Base-by-base conservation (phyloP, 2,797 vertebrate genomes). In the Ispidina lecontei region DNA sequence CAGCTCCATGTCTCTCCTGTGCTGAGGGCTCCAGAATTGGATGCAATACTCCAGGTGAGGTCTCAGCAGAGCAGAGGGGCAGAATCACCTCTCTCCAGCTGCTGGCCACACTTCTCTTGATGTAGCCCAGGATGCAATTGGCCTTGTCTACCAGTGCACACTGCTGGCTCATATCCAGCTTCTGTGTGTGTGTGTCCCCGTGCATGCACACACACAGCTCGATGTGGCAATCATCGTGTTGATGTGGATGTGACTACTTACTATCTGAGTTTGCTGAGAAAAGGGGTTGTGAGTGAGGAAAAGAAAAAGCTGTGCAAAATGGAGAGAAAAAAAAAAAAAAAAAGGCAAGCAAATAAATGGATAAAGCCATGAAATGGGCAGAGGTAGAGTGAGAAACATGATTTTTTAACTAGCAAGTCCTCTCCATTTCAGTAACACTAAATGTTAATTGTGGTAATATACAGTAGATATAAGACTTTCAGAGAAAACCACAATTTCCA, bases 191-290 rank as follows among this genome's bases (percentile, higher is more conserved):
- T 37, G 12, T 37, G 37, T 39, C 37, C 25, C 10, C 4, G 0
- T 11, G 4, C 9, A 5, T 5, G 41, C 63, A 41, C 1, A 1
- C 2, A 7, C 63, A 17, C 0, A 39, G 0, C 58, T 77, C 46
- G 13, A 0, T 17, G 35, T 3, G 52, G n/a, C n/a, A n/a, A 41
- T 37, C 3, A 0, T 17, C 1, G 0, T 18, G 8, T 7, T 31
- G 49, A 56, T 23, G 43, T 0, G 31, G 70, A 54, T 0, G 0
- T 1, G 2, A 54, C 31, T 69, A 39, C 39, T 55, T 31, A 4
- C 23, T 35, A 23, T 9, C 46, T 18, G 29, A 72, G 67, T 68
- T 43, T 26, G 44, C 7, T 33, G 22, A 67, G 31, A 51, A 58
- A 58, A 22, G 13, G 16, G 47, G 54, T 55, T 63, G 59, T 33